phyloP scores from a whole-genome alignment of 1,140 invertebrate genomes.

The Pseudomyrmex concolor region DNA sequence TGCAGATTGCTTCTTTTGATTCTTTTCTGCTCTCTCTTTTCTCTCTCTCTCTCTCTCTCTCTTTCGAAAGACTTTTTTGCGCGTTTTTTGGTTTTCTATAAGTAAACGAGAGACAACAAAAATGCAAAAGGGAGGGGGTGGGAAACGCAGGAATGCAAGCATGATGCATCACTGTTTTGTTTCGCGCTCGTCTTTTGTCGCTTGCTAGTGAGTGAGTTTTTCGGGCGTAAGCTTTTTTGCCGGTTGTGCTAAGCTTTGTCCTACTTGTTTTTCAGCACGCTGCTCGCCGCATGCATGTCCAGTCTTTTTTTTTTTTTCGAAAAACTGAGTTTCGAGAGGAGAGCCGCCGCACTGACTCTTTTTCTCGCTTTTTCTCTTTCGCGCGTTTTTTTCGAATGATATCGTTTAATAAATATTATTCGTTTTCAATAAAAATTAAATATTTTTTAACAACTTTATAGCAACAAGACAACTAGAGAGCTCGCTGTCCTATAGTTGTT shows the following conservation, averaged over 20 bases:
- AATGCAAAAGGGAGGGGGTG: not conserved
- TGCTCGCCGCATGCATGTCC: constrained; percentile 34
- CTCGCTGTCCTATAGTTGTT: no score
- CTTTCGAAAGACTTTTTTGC: constrained; percentile 15
- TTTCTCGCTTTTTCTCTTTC: not conserved
- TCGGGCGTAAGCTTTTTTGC: constrained; percentile 59
- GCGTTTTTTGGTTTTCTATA: constrained; percentile 35
- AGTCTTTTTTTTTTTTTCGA: constrained; percentile 18
- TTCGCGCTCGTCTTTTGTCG: constrained; percentile 61
- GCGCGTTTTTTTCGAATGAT: not conserved
- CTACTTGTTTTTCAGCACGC: constrained; percentile 50
- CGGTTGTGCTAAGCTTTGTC: constrained; percentile 54
- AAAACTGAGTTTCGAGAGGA: constrained; percentile 39
- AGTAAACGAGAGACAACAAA: not conserved
- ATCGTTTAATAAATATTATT: constrained; percentile 30
- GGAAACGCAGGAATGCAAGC: constrained; percentile 17
- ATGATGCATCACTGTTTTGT: constrained; percentile 54
- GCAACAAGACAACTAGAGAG: not conserved
- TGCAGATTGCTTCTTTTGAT: no score
- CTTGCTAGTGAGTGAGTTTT: constrained; percentile 53
- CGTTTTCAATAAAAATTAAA: constrained; percentile 17
- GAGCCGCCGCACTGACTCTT: constrained; percentile 1
- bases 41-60: not conserved
- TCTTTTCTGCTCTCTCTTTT: no score
- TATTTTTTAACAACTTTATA: not conserved